Evolutionary conservation across 2,888 invertebrate species (phyloP).

Genomic region (Troides oblongomaculatus): DNA sequence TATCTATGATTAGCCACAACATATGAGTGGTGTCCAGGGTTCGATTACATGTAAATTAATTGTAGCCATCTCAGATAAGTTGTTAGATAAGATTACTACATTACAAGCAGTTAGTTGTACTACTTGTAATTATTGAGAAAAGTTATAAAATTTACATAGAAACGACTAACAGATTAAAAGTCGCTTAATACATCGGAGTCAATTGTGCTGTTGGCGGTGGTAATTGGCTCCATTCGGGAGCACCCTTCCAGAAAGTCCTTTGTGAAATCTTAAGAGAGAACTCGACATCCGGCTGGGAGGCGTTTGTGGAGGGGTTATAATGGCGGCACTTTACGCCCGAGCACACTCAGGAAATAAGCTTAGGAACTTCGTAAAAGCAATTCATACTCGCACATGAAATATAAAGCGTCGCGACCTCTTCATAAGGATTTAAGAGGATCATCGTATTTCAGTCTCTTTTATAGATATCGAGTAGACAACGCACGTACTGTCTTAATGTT

Average conservation of each 20-base stretch:
- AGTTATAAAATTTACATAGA: no score
- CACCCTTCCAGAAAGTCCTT: conserved; percentile 71
- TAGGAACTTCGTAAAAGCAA: conserved; percentile 79
- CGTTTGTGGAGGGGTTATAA: conserved; percentile 54
- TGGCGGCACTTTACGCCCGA: conserved; percentile 76
- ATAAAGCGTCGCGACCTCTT: conserved; percentile 73
- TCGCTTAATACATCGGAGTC: conserved; percentile 15
- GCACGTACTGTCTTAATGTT: conserved; percentile 29
- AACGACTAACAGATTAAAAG: not conserved
- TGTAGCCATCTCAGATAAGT: no score
- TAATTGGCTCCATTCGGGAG: conserved; percentile 64
- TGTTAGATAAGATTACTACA: no score
- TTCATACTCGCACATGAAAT: conserved; percentile 75
- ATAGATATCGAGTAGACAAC: conserved; percentile 36
- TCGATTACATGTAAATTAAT: no score
- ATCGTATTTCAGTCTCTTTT: conserved; percentile 49
- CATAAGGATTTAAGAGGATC: conserved; percentile 71
- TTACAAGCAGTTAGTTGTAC: no score
- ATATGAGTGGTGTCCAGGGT: no score
- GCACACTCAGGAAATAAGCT: conserved; percentile 78
- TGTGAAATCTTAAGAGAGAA: conserved; percentile 44
- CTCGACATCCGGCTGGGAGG: conserved; percentile 46
- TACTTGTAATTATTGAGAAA: no score
- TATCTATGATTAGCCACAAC: no score
- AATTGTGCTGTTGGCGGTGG: conserved; percentile 31